Evolutionary conservation across 2,888 invertebrate species (phyloP), one percentile per base, ranked within the genome.

Genomic region (Cheiracanthium punctorium): DNA sequence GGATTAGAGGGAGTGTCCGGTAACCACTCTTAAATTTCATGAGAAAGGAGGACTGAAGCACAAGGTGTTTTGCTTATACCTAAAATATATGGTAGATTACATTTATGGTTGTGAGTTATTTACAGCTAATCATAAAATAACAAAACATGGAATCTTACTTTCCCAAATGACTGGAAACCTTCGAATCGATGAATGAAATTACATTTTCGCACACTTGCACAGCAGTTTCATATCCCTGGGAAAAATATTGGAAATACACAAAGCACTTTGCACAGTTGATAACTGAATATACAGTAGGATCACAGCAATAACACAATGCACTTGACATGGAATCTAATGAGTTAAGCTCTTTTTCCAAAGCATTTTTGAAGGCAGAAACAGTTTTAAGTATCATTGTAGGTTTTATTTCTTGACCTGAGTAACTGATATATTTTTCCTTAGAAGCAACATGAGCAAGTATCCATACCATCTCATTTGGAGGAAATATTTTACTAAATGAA

Each of bases 211-310:
- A 79, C 1, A 79, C 73, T 33, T 52, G 52, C 41, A 87, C 20
- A 10, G 80, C 81, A 48, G 73, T 24, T 30, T 89, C 82, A 29
- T 90, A 30, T 48, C 89, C 90, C 24, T 88, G 86, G 29, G 90
- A 89, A 87, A 91, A 90, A 81, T 91, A 91, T 70, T 90, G 90
- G 88, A 91, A 91, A 73, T 91, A 80, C 7, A 90, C 89, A 87
- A 89, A 90, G 88, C 91, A 91, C 29, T 90, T 89, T 24, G 52
- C 43, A 74, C 87, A 79, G 67, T 79, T 79, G 0, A 87, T 43
- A 10, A 69, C 41, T 41, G 79, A 72, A 64, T 64, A 79, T 17
- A 28, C 10, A 65, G 14, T 32, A 2, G 86, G 86, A 67, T 87
- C 72, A 28, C 76, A 28, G 20, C 86, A 87, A 14, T 71, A 76